A percentile compares a stretch with the other conserved stretches of the same genome.
phyloP scores from a whole-genome alignment of 2,113 vertebrate genomes.

The Pholis gunnellus region DNA sequence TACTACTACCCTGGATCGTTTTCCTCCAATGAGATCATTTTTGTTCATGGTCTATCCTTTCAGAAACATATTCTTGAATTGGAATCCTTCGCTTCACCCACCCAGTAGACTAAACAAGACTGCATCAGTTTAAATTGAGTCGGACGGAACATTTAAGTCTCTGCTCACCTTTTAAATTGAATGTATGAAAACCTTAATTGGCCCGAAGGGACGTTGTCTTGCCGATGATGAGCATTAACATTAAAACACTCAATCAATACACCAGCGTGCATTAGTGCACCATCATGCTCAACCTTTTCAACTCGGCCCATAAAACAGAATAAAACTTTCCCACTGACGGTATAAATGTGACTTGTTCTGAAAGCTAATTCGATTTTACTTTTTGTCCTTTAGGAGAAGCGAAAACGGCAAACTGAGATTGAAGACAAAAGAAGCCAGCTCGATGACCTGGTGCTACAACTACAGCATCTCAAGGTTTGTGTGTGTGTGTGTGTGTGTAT shows the following conservation, averaged over 20 bases:
- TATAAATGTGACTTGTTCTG: not conserved
- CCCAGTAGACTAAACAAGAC: constrained; percentile 3
- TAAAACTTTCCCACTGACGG: not conserved
- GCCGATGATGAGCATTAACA: constrained; percentile 14
- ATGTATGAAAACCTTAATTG: constrained; percentile 17
- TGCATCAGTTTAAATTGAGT: constrained; percentile 6
- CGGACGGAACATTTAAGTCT: not conserved
- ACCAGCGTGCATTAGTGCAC: constrained; percentile 4
- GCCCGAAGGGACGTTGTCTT: constrained; percentile 10
- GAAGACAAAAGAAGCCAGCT: constrained; percentile 95
- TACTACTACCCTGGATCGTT: not conserved
- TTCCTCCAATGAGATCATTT: not conserved
- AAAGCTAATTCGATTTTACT: not conserved
- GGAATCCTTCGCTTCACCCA: not conserved
- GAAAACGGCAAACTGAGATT: constrained; percentile 96
- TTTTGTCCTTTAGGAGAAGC: constrained; percentile 91
- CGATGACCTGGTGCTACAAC: constrained; percentile 94
- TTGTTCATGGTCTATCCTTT: not conserved
- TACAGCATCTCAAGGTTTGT: constrained; percentile 95
- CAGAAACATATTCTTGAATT: not conserved
- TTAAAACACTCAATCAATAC: constrained; percentile 40
- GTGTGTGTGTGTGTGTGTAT: constrained; percentile 13
- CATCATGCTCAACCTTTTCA: not conserved
- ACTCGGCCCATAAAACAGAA: not conserved
- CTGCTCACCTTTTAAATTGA: constrained; percentile 25